Conservation (phyloP, 2,113 vertebrate genomes). For the Oriolus oriolus region DNA sequence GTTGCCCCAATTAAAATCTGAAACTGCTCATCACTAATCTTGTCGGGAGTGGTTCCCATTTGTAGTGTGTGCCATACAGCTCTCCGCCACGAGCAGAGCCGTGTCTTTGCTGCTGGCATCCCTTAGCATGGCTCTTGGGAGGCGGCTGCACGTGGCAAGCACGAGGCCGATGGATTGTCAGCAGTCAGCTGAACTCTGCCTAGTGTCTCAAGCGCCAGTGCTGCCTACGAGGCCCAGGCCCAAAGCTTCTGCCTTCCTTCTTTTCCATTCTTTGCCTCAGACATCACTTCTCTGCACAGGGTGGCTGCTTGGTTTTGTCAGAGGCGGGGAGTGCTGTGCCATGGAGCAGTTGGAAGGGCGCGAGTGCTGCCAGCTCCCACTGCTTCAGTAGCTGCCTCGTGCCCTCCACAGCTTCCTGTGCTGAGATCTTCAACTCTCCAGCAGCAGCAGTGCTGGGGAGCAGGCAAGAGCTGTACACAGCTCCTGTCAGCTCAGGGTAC, state of each 20-base stretch:
- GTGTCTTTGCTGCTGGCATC: not conserved
- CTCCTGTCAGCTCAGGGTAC: not conserved
- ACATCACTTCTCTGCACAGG: not conserved
- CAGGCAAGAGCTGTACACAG: not conserved
- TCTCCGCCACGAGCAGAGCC: not conserved
- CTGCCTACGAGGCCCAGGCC: not conserved
- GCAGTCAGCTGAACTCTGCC: not conserved
- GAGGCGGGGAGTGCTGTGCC: not conserved
- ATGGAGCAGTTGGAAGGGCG: not conserved
- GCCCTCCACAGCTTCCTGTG: not conserved
- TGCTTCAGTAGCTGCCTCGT: not conserved
- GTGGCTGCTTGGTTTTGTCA: not conserved
- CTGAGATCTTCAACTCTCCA: not conserved
- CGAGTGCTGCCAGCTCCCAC: not conserved
- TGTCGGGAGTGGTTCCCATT: not conserved
- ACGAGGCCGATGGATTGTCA: not conserved
- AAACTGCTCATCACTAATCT: not conserved
- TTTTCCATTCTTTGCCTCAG: not conserved
- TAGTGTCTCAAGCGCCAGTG: not conserved
- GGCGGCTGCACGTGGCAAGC: not conserved
- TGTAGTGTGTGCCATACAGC: not conserved
- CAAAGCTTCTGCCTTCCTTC: not conserved
- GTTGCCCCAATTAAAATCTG: not conserved
- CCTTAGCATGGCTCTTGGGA: not conserved
- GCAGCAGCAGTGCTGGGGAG: not conserved